Base-by-base conservation (phyloP, 30 jellyfish, hydroid and myxozoan species). In the Mastigias papua region DNA sequence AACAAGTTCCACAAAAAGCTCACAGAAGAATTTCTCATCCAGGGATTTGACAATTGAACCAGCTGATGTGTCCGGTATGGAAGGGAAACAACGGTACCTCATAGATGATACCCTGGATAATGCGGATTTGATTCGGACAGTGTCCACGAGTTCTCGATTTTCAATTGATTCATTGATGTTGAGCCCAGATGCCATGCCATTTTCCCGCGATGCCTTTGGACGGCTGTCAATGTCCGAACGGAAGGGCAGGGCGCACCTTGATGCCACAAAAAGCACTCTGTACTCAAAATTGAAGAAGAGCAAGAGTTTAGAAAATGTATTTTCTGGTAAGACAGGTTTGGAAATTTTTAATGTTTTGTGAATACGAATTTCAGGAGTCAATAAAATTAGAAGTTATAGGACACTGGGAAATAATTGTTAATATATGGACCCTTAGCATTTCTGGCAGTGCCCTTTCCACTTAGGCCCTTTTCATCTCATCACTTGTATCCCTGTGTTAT, bases 181-280 rank as follows among this genome's bases (percentile, higher is more conserved):
- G 35, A 97, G 99, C 26, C 98, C 99, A 0, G 86, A 90, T 66
- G 79, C 89, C 42, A 77, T 94, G 93, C 99, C 99, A 34, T 95
- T 95, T 80, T 30, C 87, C n/a, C 97, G 99, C 29, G 97, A 95
- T 66, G 99, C 98, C 1, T 95, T 95, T 60, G 99, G 99, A 3
- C 63, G 99, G 68, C 69, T 90, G 33, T 95, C 99, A 25, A 95
- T 95, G 96, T 95, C 99, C 11, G 99, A 95, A 73, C 34, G 98
- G 48, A 95, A 95, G 54, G 99, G 99, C 34, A 84, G 99, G 27
- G 99, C 98, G 31, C 99, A 95, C 71, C 81, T 95, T 35, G 99
- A 95, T 76, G 99, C 99, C 28, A 95, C 98, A 20, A 90, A 95
- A 88, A 95, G 97, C 34, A 95, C 92, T 28, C 82, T 90, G 35